Percentiles rank a stretch among this genome's conserved stretches.
phyloP scores from a whole-genome alignment of 2,113 vertebrate genomes.

The Boulengeromyrus knoepffleri region DNA sequence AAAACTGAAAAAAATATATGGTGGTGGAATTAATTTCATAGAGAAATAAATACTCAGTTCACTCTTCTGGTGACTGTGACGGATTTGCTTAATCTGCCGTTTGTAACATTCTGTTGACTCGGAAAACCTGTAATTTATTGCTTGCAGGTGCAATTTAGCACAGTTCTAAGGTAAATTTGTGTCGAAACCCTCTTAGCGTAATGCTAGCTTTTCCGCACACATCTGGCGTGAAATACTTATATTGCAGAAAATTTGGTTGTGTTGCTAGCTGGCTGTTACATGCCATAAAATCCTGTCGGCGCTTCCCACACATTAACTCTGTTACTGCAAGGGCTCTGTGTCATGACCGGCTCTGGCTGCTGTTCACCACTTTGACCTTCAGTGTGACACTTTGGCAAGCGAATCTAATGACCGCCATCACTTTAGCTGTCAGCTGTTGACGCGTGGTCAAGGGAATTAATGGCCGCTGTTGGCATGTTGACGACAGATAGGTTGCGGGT shows the following conservation, averaged over 20 bases:
- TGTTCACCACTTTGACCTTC: constrained; percentile 28
- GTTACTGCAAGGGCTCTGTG: background rate
- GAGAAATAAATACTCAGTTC: background rate
- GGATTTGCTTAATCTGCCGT: constrained; percentile 2
- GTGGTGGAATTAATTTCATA: background rate
- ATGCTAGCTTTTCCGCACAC: background rate
- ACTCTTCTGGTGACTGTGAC: background rate
- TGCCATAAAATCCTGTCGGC: background rate
- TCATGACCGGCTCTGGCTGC: constrained; percentile 6
- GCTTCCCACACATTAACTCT: background rate
- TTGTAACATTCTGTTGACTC: constrained; percentile 5
- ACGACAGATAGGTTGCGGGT: background rate
- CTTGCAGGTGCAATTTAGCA: background rate
- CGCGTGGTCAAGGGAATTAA: background rate
- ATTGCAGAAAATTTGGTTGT: background rate
- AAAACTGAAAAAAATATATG: background rate
- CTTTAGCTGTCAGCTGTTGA: constrained; percentile 30
- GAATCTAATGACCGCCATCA: constrained; percentile 33
- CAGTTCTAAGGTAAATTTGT: background rate
- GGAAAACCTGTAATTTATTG: background rate
- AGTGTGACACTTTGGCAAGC: constrained; percentile 25
- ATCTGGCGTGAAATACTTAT: background rate
- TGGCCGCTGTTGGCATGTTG: background rate
- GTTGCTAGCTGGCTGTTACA: background rate
- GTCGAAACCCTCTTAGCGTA: background rate